A percentile compares a stretch with the other conserved stretches of the same genome.
These are phyloP conservation scores for Tachycineta bicolor DNA, from an alignment of 2,113 vertebrate genomes.

Conservation along the genomic window DNA sequence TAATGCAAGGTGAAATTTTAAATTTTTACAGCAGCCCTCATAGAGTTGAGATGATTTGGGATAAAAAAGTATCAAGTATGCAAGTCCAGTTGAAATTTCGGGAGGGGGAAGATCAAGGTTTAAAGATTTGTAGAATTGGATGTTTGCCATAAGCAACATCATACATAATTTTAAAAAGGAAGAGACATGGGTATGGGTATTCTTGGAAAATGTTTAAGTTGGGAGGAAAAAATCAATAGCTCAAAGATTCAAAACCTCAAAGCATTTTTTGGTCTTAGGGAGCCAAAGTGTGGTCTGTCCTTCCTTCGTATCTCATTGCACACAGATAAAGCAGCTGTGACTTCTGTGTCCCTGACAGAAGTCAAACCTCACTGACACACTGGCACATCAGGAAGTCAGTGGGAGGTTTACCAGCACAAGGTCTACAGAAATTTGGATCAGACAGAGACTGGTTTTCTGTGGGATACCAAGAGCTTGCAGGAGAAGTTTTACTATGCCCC, in stretches of 20 bases:
- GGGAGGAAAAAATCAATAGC: fast-evolving
- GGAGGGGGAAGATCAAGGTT: neutral
- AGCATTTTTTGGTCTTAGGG: neutral
- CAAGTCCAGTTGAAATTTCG: neutral
- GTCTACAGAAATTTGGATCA: neutral
- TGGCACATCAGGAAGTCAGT: neutral
- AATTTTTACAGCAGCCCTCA: neutral
- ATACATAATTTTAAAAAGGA: neutral
- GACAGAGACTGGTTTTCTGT: neutral
- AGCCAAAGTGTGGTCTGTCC: neutral
- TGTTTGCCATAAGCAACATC: neutral
- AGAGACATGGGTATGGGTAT: neutral
- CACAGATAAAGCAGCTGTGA: neutral
- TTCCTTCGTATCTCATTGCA: neutral
- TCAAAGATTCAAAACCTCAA: neutral
- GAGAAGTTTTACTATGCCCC: neutral
- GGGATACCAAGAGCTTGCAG: neutral
- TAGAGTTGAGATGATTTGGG: neutral
- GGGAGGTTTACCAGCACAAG: neutral
- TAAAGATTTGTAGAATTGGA: neutral
- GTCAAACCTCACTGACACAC: neutral
- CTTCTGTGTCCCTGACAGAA: neutral
- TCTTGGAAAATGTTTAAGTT: neutral
- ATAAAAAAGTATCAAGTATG: neutral
- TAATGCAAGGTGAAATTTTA: neutral